Evolutionary conservation across 64 coral and sea anemone species (phyloP), one percentile per base, ranked within the genome.

Genomic region (Catalaphyllia jardinei): DNA sequence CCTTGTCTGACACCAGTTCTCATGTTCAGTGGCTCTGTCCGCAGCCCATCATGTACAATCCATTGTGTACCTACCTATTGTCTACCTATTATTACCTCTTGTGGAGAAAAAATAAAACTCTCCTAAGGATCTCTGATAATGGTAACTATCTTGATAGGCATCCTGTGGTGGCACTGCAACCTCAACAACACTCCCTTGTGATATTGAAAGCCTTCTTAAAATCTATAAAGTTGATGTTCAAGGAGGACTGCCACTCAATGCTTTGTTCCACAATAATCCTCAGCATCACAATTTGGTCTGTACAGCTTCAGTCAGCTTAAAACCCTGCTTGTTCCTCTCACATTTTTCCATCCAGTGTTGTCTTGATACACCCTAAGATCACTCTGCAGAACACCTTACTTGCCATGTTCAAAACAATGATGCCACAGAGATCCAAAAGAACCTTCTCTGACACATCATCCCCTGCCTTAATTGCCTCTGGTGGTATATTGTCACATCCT

Each of bases 331-430:
- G 85, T 28, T 29, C 64, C 63, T 54, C 27, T 52, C 74, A 52
- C 18, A 92, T 57, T 29, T 92, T 78, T 42, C 31, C 35, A 72
- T 92, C 74, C 74, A 87, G 52, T 13, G 74, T 83, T 25, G 30
- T 73, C 46, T 92, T 82, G 38, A 86, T 35, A 46, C 50, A 25
- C 61, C 76, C 81, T 67, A 86, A 31, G 39, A 86, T 35, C 50
- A 92, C 67, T 92, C 73, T 86, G 76, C 86, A 31, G 3, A 87
- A 77, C 83, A 93, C 31, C 29, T 80, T 88, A 62, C 86, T 86
- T 29, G 76, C 38, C 69, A 93, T 87, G 29, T 25, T 79, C 39
- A 93, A 51, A n/a, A 93, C 19, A 64, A 73, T 71, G 65, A 93
- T 81, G 10, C 33, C 33, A 35, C 33, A 35, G 33, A 35, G 33